Evolutionary conservation across 2,888 invertebrate genomes (phyloP), one percentile per base, ranked within the genome.

Genomic region (Mesorhabditis sp.): DNA sequence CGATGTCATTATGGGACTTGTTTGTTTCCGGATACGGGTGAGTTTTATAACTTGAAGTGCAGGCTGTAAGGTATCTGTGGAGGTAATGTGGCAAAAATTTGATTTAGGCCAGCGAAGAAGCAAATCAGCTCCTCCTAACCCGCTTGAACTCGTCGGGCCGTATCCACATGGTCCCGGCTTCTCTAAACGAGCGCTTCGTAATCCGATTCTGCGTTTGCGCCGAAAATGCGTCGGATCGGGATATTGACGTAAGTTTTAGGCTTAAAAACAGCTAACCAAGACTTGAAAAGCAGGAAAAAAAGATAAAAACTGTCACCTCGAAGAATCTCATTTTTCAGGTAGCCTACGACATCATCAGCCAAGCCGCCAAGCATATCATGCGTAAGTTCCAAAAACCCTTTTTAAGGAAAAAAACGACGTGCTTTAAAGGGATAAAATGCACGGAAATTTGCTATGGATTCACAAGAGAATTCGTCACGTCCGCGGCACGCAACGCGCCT

Each of bases 131-230:
- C 86, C 89, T 97, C 61, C 87, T 97, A 80, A 93, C 93, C 72
- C 90, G 91, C 76, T 93, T 97, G 80, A 97, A 97, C 86, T 95
- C 93, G 72, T 94, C 95, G 4, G 96, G 95, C 13, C 92, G 92
- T 86, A 88, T 97, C 73, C 96, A 97, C 87, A 96, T 97, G 95
- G 95, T 84, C 10, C 84, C 85, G 28, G 86, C 84, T 5, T 86
- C 82, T n/a, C 75, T 86, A 45, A 80, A 80, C 66, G 85, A 84
- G 44, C 79, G 82, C 13, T 86, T 86, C 71, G 85, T 86, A 41
- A 86, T 86, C 62, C 82, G 86, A 5, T 97, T 97, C 88, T 95
- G 95, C 85, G 92, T 95, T 0, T 93, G 94, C 63, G 91, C 94
- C 4, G 93, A 94, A 86, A 91, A 93, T 86, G 93, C 95, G 6